These are phyloP conservation scores for Pyrochroa serraticornis DNA, from an alignment of 2,888 invertebrate genomes.

Conservation along the genomic window DNA sequence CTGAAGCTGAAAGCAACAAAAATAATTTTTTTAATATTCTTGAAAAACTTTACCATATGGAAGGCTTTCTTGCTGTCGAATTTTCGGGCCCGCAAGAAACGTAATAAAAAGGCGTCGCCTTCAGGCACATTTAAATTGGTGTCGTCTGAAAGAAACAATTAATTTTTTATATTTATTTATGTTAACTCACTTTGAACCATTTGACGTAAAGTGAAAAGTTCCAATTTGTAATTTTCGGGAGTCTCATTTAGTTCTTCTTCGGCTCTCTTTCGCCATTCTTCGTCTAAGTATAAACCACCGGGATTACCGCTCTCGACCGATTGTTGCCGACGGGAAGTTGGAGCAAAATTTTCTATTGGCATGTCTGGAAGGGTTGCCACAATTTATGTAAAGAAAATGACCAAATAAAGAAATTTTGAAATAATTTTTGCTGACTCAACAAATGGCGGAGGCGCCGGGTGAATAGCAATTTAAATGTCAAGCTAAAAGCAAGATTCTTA, in stretches of 20 bases:
- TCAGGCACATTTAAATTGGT: conserved; percentile 56
- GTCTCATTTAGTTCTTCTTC: conserved; percentile 55
- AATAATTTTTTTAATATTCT: conserved; percentile 3
- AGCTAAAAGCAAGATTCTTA: too few relatives aligned
- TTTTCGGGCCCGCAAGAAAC: conserved; percentile 65
- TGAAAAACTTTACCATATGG: conserved; percentile 50
- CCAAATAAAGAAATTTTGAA: not conserved
- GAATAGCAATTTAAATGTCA: too few relatives aligned
- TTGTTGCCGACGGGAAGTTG: conserved; percentile 10
- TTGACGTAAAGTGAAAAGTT: conserved; percentile 45
- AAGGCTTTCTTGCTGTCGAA: conserved; percentile 60
- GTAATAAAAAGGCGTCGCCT: conserved; percentile 63
- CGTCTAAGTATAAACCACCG: conserved; percentile 34
- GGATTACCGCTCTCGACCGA: conserved; percentile 28
- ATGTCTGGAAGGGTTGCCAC: not conserved
- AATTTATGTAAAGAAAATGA: not conserved
- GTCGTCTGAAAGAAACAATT: conserved; percentile 49
- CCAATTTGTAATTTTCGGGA: conserved; percentile 49
- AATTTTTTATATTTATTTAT: conserved; percentile 4
- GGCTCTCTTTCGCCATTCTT: conserved; percentile 49
- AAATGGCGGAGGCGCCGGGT: too few relatives aligned
- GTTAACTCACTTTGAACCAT: conserved; percentile 47
- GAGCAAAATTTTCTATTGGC: conserved; percentile 19
- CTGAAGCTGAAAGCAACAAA: conserved; percentile 50
- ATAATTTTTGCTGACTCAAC: not conserved